Evolutionary conservation across 2,113 vertebrate species (phyloP).

Genomic region (Charadrius vociferus): DNA sequence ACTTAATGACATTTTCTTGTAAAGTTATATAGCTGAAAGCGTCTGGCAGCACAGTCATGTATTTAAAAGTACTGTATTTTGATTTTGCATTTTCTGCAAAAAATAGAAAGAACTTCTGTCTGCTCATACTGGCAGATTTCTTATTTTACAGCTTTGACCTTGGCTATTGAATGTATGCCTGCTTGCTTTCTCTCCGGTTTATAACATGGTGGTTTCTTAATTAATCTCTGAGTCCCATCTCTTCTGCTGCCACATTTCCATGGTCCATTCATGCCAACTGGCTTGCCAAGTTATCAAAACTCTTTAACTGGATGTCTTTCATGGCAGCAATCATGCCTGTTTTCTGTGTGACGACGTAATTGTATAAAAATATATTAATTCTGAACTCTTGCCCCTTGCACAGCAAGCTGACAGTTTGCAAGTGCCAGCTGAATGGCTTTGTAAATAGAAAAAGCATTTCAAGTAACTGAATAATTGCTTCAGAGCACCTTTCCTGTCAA

Average conservation of each 20-base stretch:
- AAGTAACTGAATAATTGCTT: constrained; percentile 28
- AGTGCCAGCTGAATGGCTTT: constrained; percentile 20
- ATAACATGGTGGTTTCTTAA: background rate
- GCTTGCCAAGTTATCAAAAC: background rate
- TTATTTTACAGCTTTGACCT: background rate
- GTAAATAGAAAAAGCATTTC: constrained; percentile 18
- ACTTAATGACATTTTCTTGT: background rate
- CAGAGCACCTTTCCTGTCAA: background rate
- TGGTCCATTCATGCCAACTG: background rate
- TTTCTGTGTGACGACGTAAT: background rate
- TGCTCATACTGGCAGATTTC: background rate
- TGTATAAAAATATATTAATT: background rate
- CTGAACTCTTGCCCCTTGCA: background rate
- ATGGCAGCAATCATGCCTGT: background rate
- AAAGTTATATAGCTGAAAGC: background rate
- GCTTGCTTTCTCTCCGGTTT: background rate
- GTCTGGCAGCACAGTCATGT: background rate
- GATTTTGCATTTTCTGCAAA: background rate
- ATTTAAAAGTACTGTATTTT: background rate
- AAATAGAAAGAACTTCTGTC: background rate
- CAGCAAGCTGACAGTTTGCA: background rate
- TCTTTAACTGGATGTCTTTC: background rate
- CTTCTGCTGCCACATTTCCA: background rate
- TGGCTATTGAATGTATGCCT: background rate
- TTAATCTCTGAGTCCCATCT: background rate